Evolutionary conservation across 1,140 invertebrate species (phyloP), one percentile per base, ranked within the genome.

Genomic region (Drosophila pandora): DNA sequence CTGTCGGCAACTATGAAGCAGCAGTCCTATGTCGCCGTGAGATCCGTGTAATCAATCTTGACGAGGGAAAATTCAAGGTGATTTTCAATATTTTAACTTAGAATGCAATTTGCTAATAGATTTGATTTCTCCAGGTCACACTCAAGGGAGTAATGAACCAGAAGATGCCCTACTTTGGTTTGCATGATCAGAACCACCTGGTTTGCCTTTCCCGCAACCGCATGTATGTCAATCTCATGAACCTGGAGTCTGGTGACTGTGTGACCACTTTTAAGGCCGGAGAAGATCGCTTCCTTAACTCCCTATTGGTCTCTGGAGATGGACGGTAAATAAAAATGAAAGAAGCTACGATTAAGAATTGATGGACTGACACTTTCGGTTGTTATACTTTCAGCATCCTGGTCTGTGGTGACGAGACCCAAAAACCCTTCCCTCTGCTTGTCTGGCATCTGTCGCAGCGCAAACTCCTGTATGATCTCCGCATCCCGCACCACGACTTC

Each of bases 201-300:
- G 96, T 97, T 10, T 95, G 96, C 12, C 92, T 98, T 12, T 96
- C 96, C 1, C 93, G 97, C 41, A 97, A 97, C 92, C 91, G 97
- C 67, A 97, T 98, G 96, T 97, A 97, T 90, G 96, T 97, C 41
- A 97, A 97, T 92, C 93, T 98, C 59, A 96, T 97, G 94, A 97
- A 97, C 91, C 92, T 97, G 32, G 94, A 95, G 67, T 79, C 89
- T 92, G 94, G 96, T 56, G 96, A 97, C 80, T 96, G 96, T 88
- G 96, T 97, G 12, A 96, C 96, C 2, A 97, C 96, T 2, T 97
- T 97, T 89, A 97, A 97, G 92, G 96, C 96, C 7, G 96, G 96
- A 1, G 96, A 97, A 91, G 96, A 97, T 92, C 94, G 97, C 60
- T 98, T 97, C 91, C 93, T 98, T 0, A 97, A 98, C 92, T 97